These are phyloP conservation scores for Stercorarius parasiticus DNA, from an alignment of 2,113 vertebrate species.

Conservation along the genomic window DNA sequence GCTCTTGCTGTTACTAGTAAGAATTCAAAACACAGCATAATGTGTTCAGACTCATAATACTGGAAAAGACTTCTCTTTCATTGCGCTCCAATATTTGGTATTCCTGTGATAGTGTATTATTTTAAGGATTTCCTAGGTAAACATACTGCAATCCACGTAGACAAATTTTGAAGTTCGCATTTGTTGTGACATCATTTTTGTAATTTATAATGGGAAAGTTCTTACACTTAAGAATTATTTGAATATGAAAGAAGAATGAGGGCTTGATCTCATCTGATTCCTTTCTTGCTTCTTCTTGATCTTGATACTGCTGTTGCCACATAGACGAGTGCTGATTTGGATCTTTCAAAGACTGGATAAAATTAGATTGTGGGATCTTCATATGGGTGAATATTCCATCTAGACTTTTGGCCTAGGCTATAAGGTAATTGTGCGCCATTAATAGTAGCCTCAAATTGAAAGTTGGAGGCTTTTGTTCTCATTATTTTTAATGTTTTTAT, in stretches of 20 bases:
- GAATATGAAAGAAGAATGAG: not conserved
- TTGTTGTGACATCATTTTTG: not conserved
- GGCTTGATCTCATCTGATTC: not conserved
- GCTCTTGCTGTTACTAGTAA: not conserved
- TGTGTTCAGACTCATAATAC: not conserved
- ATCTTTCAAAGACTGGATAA: not conserved
- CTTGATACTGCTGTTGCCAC: not conserved
- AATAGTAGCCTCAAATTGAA: not conserved
- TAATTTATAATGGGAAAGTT: not conserved
- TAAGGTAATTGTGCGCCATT: not conserved
- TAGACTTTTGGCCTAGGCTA: not conserved
- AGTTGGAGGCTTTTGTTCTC: not conserved
- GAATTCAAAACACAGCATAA: not conserved
- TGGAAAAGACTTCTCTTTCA: not conserved
- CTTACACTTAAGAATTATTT: not conserved
- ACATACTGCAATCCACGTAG: not conserved
- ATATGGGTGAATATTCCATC: not conserved
- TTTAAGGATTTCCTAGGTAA: not conserved
- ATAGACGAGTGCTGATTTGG: not conserved
- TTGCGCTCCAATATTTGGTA: not conserved
- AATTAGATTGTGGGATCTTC: not conserved
- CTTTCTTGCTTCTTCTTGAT: not conserved
- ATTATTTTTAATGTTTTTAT: not conserved
- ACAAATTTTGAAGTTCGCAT: not conserved
- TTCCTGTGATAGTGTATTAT: not conserved